Percentiles rank a stretch among this genome's conserved stretches.
phyloP scores from a whole-genome alignment of 2,113 vertebrate species.

The Protobothrops mucrosquamatus region DNA sequence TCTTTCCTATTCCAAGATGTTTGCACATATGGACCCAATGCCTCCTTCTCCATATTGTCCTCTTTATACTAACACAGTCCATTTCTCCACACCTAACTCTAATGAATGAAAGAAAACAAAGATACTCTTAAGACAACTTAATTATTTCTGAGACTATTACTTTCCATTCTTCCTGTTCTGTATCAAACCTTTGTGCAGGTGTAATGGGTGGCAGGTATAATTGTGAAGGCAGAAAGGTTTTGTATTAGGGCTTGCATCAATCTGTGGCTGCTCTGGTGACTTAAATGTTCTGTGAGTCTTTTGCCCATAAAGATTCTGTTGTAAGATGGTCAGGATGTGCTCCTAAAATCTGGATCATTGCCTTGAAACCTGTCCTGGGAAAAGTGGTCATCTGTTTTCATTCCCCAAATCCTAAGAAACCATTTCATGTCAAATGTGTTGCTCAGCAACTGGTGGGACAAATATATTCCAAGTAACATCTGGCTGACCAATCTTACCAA shows the following conservation, averaged over 20 bases:
- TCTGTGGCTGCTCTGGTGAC: background rate
- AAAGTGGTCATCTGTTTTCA: background rate
- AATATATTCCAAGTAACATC: background rate
- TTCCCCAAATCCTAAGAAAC: background rate
- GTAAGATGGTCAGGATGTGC: background rate
- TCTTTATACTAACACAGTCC: background rate
- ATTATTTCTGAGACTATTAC: background rate
- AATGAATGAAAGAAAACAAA: background rate
- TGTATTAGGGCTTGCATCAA: background rate
- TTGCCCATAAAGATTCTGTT: background rate
- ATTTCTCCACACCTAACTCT: background rate
- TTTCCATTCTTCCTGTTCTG: background rate
- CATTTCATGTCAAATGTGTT: background rate
- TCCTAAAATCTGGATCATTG: background rate
- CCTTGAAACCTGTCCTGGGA: background rate
- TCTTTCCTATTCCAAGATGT: background rate
- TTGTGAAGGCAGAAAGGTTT: background rate
- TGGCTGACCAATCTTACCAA: background rate
- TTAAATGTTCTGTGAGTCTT: background rate
- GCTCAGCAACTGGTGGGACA: background rate
- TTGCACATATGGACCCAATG: background rate
- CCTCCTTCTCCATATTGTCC: background rate
- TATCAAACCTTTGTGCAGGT: background rate
- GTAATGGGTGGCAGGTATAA: background rate
- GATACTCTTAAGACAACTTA: background rate